phyloP scores from a whole-genome alignment of 2,113 vertebrate genomes.

The Oncorhynchus keta region DNA sequence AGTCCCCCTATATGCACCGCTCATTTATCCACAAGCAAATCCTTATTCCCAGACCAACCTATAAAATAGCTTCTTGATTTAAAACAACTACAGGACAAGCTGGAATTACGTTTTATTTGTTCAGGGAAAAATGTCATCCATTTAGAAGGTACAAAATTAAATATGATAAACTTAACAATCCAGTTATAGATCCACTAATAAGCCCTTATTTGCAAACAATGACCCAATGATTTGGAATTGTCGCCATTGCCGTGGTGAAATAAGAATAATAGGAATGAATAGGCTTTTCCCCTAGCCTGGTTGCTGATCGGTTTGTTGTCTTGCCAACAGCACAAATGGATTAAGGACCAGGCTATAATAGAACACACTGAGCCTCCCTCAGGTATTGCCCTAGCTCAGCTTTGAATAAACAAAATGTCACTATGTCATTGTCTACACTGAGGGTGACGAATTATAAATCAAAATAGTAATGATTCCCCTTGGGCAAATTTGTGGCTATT shows the following conservation, averaged over 20 bases:
- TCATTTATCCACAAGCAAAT: too few species aligned
- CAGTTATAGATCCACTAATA: slow-evolving; percentile 43
- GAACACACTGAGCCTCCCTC: neutral
- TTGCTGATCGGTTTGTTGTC: too few species aligned
- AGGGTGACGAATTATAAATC: neutral
- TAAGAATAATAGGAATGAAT: neutral
- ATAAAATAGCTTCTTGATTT: neutral
- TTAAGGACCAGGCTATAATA: too few species aligned
- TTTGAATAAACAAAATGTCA: too few species aligned
- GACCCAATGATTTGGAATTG: slow-evolving; percentile 4
- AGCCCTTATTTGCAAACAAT: slow-evolving; percentile 56
- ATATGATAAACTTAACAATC: slow-evolving; percentile 46
- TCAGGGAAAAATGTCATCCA: slow-evolving; percentile 50
- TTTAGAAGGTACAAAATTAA: slow-evolving; percentile 59
- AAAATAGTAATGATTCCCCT: neutral
- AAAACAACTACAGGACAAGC: slow-evolving; percentile 11
- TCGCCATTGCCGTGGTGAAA: neutral
- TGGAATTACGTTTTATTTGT: slow-evolving; percentile 48
- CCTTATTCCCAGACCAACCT: too few species aligned
- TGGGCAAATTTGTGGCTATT: neutral
- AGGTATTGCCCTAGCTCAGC: neutral
- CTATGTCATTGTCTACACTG: too few species aligned
- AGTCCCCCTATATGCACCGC: too few species aligned
- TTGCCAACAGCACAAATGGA: too few species aligned
- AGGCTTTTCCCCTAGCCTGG: neutral